phyloP scores from a whole-genome alignment of 1,140 invertebrate species.

The Drosophila arawakana region DNA sequence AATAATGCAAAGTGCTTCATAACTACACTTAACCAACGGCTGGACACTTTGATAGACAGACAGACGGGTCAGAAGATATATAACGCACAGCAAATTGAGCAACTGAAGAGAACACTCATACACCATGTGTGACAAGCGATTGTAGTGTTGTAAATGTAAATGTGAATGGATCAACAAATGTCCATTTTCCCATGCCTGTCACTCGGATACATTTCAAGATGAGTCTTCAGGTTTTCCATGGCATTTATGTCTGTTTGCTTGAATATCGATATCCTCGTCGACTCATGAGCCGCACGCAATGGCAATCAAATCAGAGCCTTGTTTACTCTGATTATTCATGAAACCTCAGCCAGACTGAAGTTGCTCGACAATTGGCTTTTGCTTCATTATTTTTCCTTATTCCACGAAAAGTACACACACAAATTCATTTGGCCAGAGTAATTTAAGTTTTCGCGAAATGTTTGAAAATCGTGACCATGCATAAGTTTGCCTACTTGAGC shows the following conservation, averaged over 20 bases:
- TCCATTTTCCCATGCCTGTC: constrained; percentile 55
- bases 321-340: constrained; percentile 43
- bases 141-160: constrained; percentile 11
- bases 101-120: constrained; percentile 28
- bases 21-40: constrained; percentile 44
- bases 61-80: not conserved
- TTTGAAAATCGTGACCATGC: constrained; percentile 43
- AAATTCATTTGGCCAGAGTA: constrained; percentile 18
- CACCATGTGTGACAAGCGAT: constrained; percentile 14
- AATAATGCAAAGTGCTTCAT: constrained; percentile 74
- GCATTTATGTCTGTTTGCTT: not conserved
- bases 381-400: not conserved
- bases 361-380: constrained; percentile 29
- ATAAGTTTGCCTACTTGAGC: constrained; percentile 33
- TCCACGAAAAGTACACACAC: constrained; percentile 4
- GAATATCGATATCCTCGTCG: constrained; percentile 41
- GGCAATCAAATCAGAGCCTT: constrained; percentile 46
- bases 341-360: not conserved
- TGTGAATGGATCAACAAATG: constrained; percentile 58
- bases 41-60: too few species aligned
- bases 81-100: constrained; percentile 35
- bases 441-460: constrained; percentile 21
- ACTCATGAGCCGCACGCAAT: constrained; percentile 32
- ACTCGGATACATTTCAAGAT: not conserved
- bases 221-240: constrained; percentile 21